These are phyloP conservation scores for Ichneumoninae sp. DNA, from an alignment of 2,888 invertebrate species.

Conservation along the genomic window DNA sequence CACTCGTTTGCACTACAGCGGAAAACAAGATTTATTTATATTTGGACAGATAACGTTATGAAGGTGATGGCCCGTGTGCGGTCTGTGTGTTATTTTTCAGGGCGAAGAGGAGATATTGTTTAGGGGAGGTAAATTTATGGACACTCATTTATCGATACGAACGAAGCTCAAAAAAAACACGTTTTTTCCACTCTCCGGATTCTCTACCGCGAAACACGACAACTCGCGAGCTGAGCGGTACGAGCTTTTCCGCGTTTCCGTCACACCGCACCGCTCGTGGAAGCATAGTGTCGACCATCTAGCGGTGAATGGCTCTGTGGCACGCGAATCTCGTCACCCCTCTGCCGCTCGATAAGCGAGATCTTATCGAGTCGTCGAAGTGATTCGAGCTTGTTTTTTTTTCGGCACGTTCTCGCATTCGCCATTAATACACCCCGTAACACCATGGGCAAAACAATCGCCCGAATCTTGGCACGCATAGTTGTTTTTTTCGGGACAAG, in stretches of 20 bases:
- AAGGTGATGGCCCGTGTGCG: constrained; percentile 26
- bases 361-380: constrained; percentile 52
- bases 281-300: constrained; percentile 17
- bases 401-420: constrained; percentile 29
- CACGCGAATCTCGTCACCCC: constrained; percentile 57
- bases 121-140: constrained; percentile 56
- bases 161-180: constrained; percentile 49
- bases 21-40: constrained; percentile 39
- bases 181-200: constrained; percentile 43
- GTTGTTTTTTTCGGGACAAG: neutral
- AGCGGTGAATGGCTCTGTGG: constrained; percentile 44
- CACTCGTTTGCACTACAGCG: constrained; percentile 1
- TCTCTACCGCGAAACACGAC: constrained; percentile 49
- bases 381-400: constrained; percentile 51
- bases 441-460: constrained; percentile 10
- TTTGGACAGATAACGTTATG: constrained; percentile 42
- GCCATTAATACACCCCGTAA: neutral
- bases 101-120: constrained; percentile 21
- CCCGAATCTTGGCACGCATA: constrained; percentile 14
- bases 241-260: constrained; percentile 49
- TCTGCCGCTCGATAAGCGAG: constrained; percentile 44
- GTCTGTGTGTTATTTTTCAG: constrained; percentile 45
- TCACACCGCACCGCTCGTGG: constrained; percentile 13
- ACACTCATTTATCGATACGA: constrained; percentile 61
- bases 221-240: constrained; percentile 41